These are phyloP conservation scores for Beris chalybata DNA, from an alignment of 2,888 invertebrate species.

Conservation along the genomic window DNA sequence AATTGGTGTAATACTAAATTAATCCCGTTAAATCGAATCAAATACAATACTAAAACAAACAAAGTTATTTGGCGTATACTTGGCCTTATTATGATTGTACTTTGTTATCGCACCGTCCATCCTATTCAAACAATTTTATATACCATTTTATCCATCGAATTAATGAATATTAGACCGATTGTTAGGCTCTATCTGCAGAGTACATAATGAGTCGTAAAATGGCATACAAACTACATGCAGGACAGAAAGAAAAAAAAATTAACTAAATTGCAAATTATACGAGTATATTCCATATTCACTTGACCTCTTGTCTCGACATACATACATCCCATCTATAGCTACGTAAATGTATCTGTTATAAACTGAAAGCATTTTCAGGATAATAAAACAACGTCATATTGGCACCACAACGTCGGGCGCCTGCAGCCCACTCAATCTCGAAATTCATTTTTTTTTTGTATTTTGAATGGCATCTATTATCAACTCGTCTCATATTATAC, in stretches of 20 bases:
- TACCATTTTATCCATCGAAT: slow-evolving; percentile 12
- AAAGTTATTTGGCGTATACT: too few relatives aligned
- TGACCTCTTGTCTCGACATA: too few relatives aligned
- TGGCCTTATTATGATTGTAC: too few relatives aligned
- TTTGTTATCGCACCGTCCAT: too few relatives aligned
- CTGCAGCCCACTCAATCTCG: slow-evolving; percentile 5
- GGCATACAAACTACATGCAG: neutral
- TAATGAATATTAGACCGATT: slow-evolving; percentile 18
- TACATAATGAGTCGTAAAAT: too few relatives aligned
- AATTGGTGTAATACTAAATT: too few relatives aligned
- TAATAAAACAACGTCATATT: slow-evolving; percentile 1
- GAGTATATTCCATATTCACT: neutral
- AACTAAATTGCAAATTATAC: slow-evolving; percentile 1
- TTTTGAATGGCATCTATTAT: too few relatives aligned
- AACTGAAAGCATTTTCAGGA: neutral
- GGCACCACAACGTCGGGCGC: slow-evolving; percentile 24
- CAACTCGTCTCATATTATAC: too few relatives aligned
- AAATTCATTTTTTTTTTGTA: too few relatives aligned
- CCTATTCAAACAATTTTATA: neutral
- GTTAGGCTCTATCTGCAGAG: neutral
- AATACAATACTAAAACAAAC: too few relatives aligned
- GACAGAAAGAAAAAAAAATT: neutral
- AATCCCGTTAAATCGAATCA: too few relatives aligned
- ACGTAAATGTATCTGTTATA: neutral
- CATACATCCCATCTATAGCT: too few relatives aligned